A percentile compares a stretch with the other conserved stretches of the same genome.
phyloP scores from a whole-genome alignment of 2,113 vertebrate species.

The Porphyrio hochstetteri region DNA sequence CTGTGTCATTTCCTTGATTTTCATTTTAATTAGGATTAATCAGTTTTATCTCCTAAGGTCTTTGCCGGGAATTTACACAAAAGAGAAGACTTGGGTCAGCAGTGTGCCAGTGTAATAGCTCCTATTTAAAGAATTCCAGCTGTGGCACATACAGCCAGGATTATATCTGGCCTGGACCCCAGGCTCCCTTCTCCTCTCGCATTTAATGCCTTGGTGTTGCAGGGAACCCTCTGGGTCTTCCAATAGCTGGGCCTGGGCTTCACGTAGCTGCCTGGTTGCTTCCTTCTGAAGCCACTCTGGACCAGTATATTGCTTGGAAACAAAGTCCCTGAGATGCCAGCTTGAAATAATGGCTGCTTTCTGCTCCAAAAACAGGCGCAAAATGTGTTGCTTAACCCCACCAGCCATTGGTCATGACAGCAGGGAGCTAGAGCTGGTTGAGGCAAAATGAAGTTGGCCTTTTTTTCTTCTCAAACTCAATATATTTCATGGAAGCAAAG shows the following conservation, averaged over 20 bases:
- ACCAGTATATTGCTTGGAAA: not conserved
- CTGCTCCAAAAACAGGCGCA: not conserved
- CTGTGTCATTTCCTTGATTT: conserved; percentile 65
- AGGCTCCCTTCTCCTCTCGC: not conserved
- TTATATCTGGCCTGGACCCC: not conserved
- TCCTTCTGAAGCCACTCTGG: not conserved
- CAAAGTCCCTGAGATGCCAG: not conserved
- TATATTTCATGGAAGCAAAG: not conserved
- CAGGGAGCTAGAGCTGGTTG: not conserved
- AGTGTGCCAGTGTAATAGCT: conserved; percentile 28
- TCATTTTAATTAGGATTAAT: conserved; percentile 70
- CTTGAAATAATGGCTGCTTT: not conserved
- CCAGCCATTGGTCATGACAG: not conserved
- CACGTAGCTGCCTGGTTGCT: not conserved
- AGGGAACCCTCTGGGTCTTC: not conserved
- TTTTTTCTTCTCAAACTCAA: not conserved
- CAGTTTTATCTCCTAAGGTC: conserved; percentile 53
- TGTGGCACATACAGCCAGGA: not conserved
- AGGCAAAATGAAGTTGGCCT: conserved; percentile 1
- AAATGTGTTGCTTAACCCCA: not conserved
- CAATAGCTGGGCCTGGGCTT: not conserved
- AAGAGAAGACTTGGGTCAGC: conserved; percentile 46
- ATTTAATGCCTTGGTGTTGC: not conserved
- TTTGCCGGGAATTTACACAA: conserved; percentile 18
- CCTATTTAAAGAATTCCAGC: conserved; percentile 41